Evolutionary conservation across 2,797 vertebrate species (phyloP), one percentile per base, ranked within the genome.

Genomic region (Arctocebus calabarensis): DNA sequence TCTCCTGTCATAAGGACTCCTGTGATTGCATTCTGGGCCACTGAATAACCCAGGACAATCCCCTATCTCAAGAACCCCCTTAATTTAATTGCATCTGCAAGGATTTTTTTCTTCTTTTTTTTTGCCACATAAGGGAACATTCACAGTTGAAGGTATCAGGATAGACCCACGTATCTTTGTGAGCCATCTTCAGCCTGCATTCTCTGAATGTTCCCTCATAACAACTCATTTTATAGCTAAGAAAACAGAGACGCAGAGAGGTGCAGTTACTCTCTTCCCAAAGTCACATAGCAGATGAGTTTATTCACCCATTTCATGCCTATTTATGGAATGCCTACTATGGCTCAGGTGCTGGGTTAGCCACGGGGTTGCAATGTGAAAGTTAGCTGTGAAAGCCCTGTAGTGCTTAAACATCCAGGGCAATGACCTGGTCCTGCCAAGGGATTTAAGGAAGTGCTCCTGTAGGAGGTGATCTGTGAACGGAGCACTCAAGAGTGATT

Each of bases 391-490:
- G 77, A 17, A 77, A 61, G n/a, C 2, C 2, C 73, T 85, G 20
- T 48, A 57, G n/a, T 13, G 23, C 87, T 62, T 20, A 70, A 52
- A 43, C 10, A 43, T 0, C 1, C 45, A 61, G 23, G 27, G 29
- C 61, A 5, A 68, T 61, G 64, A 55, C 40, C 13, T 20, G n/a
- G 64, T 55, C 61, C 59, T 79, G 23, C 23, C 2, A 4, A 82
- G 88, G 84, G 77, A 57, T 77, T 74, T 62, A 27, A 29, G 55
- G 62, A 91, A n/a, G 68, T 4, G 74, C 64, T 96, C 74, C 92
- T 59, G 55, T 81, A 91, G 79, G 61, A 79, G 34, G 29, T 55
- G n/a, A 27, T 29, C 13, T 20, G 55, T 40, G 66, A 74, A 10
- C n/a, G 25, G 40, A 23, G 68, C 20, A 82, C 62, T 70, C 22